These are phyloP conservation scores for human (Homo sapiens) DNA, from an alignment of 2,113 vertebrate species.

Conservation along the genomic window DNA sequence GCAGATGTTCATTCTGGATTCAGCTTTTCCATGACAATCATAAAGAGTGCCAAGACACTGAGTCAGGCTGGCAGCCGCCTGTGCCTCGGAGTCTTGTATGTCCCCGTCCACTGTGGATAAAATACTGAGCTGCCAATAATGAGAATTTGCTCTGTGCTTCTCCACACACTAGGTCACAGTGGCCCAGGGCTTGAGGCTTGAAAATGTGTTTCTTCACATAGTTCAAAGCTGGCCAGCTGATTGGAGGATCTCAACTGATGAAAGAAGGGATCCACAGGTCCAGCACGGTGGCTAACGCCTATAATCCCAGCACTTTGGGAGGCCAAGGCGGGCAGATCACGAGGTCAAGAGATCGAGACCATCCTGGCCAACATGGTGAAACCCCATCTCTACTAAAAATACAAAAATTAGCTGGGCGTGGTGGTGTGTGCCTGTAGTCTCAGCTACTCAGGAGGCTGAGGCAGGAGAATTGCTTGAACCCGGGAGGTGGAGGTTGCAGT, in stretches of 20 bases:
- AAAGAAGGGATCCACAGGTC: not conserved
- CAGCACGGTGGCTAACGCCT: not conserved
- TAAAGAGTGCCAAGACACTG: not conserved
- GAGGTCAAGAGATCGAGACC: not conserved
- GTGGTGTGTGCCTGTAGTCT: not conserved
- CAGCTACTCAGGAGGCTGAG: not conserved
- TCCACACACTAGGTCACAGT: not conserved
- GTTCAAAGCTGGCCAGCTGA: not conserved
- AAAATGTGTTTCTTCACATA: not conserved
- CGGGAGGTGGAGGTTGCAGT: not conserved
- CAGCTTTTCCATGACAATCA: conserved; percentile 37
- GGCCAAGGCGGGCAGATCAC: not conserved
- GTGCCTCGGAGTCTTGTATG: not conserved
- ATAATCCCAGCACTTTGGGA: not conserved
- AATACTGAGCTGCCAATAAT: not conserved
- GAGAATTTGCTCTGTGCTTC: not conserved
- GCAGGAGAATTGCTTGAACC: not conserved
- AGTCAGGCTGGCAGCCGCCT: conserved; percentile 1
- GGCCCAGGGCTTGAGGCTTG: not conserved
- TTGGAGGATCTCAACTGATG: not conserved
- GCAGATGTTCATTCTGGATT: conserved; percentile 61
- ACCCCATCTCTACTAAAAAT: not conserved
- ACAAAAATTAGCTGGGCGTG: not conserved
- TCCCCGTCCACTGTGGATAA: not conserved
- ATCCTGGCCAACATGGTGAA: not conserved